Evolutionary conservation across 1,140 invertebrate species (phyloP).

Genomic region (Drosophila obscura): DNA sequence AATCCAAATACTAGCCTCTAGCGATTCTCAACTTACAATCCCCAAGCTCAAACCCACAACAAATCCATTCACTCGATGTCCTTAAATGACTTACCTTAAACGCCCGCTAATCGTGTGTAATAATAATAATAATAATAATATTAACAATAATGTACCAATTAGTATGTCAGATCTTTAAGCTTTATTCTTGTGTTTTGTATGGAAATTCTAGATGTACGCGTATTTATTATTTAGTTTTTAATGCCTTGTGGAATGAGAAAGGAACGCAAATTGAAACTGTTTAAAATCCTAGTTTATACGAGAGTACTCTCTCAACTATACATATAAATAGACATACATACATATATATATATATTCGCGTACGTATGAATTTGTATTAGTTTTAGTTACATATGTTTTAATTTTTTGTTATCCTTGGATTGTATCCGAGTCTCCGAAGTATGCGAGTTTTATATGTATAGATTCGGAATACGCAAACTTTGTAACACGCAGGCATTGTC

Average conservation of each 20-base stretch:
- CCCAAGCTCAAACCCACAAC: conserved; percentile 6
- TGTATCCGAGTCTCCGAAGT: conserved; percentile 52
- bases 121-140: neutral
- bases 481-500: conserved; percentile 75
- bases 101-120: conserved; percentile 21
- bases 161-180: conserved; percentile 60
- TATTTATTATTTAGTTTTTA: conserved; percentile 81
- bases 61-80: conserved; percentile 64
- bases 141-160: conserved; percentile 38
- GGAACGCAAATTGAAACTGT: conserved; percentile 24
- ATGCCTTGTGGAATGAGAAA: conserved; percentile 24
- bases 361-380: conserved; percentile 20
- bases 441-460: conserved; percentile 63
- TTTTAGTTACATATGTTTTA: conserved; percentile 35
- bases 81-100: conserved; percentile 44
- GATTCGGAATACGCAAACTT: conserved; percentile 50
- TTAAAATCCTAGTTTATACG: conserved; percentile 26
- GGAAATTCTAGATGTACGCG: conserved; percentile 44
- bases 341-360: conserved; percentile 28
- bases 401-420: conserved; percentile 38
- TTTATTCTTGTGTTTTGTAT: conserved; percentile 67
- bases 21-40: neutral
- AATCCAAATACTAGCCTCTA: conserved; percentile 8
- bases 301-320: conserved; percentile 9
- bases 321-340: conserved; percentile 18